Evolutionary conservation across 2,113 vertebrate genomes (phyloP).

Genomic region (Myrmophylax atrothorax): DNA sequence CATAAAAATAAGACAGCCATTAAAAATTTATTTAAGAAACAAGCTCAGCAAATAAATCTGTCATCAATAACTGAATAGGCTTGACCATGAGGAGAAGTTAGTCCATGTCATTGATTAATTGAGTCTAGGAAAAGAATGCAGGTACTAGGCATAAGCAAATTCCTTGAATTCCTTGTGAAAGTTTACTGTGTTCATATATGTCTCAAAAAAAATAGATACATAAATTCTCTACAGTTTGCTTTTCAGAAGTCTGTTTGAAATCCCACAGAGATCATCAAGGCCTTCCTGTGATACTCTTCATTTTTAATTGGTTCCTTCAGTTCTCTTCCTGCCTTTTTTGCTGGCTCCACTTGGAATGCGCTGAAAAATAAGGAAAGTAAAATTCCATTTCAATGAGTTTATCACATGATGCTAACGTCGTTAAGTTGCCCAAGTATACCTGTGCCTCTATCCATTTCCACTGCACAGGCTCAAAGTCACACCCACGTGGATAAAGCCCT

Average conservation of each 20-base stretch:
- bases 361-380: background rate
- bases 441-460: background rate
- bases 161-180: background rate
- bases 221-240: background rate
- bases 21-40: background rate
- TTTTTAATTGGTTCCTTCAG: background rate
- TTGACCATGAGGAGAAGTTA: background rate
- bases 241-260: background rate
- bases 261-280: background rate
- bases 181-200: background rate
- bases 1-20: background rate
- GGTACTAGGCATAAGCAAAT: background rate
- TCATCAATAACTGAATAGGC: background rate
- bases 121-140: background rate
- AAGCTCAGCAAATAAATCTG: background rate
- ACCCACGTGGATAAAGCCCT: too few species aligned
- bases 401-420: background rate
- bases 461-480: too few species aligned
- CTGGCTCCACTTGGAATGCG: accelerated
- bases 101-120: background rate
- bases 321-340: background rate
- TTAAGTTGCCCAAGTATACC: background rate
- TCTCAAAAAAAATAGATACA: background rate
- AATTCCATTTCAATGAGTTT: background rate
- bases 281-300: background rate